Conservation (phyloP, 2,888 invertebrate species). For the Laspeyria flexula region DNA sequence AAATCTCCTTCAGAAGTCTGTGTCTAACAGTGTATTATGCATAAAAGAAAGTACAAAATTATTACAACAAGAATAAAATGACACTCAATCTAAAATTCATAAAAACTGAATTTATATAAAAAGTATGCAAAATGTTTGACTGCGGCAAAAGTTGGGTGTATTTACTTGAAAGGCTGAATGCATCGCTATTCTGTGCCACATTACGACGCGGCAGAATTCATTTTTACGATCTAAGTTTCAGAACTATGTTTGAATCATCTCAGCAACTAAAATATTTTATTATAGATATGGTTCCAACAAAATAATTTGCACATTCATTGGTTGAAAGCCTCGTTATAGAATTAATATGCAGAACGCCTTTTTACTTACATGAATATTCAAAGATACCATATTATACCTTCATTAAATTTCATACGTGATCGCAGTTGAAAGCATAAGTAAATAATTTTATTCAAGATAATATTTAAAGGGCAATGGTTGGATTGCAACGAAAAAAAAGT, state of each 20-base stretch:
- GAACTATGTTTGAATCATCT: conserved; percentile 26
- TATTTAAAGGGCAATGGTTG: no score
- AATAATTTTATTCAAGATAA: no score
- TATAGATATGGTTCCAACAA: background rate
- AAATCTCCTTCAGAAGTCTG: no score
- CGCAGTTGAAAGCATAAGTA: no score
- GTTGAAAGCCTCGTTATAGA: no score
- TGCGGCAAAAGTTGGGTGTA: conserved; percentile 16
- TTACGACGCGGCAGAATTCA: conserved; percentile 4
- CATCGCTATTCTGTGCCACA: conserved; percentile 5
- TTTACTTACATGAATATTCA: background rate
- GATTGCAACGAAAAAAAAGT: no score
- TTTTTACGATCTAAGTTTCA: conserved; percentile 54
- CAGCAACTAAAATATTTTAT: conserved; percentile 26
- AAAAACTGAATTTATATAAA: conserved; percentile 1
- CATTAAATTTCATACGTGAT: no score
- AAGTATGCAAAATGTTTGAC: conserved; percentile 15
- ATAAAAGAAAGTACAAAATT: no score
- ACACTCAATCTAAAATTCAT: background rate
- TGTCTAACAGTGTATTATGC: no score
- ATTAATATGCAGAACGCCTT: no score
- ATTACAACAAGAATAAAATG: background rate
- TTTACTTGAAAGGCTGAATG: conserved; percentile 17
- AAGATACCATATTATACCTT: no score
- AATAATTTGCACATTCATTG: no score